Conservation (phyloP, 2,888 invertebrate genomes). For the Mesoligia furuncula region DNA sequence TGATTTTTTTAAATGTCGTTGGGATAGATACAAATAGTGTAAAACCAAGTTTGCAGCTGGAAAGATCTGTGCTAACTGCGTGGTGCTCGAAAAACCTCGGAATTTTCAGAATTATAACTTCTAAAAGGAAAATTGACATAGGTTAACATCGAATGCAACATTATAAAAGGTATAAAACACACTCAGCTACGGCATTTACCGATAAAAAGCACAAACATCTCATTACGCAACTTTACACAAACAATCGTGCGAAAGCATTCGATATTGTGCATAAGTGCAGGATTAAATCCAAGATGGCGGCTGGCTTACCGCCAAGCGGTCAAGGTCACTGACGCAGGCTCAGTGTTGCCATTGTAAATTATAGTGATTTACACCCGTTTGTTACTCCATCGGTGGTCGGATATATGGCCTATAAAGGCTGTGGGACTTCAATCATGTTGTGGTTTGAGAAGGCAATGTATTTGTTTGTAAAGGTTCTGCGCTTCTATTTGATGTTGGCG, state of each 20-base stretch:
- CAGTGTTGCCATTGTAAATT: slow-evolving; percentile 61
- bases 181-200: not conserved
- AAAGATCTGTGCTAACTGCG: too few species aligned
- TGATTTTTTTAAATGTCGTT: not conserved
- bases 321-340: slow-evolving; percentile 66
- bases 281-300: slow-evolving; percentile 41
- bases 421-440: slow-evolving; percentile 34
- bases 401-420: slow-evolving; percentile 51
- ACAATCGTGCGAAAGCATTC: slow-evolving; percentile 41
- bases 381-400: slow-evolving; percentile 47
- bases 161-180: not conserved
- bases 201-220: slow-evolving; percentile 20
- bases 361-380: slow-evolving; percentile 62
- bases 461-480: slow-evolving; percentile 20
- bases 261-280: slow-evolving; percentile 56
- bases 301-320: slow-evolving; percentile 69
- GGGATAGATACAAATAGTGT: not conserved
- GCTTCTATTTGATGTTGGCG: slow-evolving; percentile 1
- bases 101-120: not conserved
- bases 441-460: slow-evolving; percentile 20
- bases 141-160: not conserved
- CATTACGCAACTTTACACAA: slow-evolving; percentile 46
- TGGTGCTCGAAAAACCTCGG: too few species aligned
- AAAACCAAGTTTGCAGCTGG: not conserved
- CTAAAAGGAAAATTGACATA: not conserved